A percentile compares a stretch with the other conserved stretches of the same genome.
phyloP scores from a whole-genome alignment of 2,888 invertebrate genomes.

The Dolichopus griseipennis region DNA sequence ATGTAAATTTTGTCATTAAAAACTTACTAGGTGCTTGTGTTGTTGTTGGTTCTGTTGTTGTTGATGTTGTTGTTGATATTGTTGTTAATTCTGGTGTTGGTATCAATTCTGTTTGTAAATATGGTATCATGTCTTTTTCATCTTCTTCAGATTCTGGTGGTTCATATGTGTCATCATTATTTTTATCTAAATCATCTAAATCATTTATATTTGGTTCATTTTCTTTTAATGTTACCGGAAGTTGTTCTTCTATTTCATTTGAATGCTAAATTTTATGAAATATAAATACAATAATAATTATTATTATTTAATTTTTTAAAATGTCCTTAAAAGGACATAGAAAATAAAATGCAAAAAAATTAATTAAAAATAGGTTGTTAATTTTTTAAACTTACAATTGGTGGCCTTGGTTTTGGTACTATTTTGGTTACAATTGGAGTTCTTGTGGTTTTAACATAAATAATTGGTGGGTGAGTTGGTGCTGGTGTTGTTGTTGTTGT shows the following conservation, averaged over 20 bases:
- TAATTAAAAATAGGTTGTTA: too few relatives aligned
- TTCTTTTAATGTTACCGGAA: conserved; percentile 3
- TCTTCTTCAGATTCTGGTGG: background rate
- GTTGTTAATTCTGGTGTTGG: conserved; percentile 21
- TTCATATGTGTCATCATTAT: conserved; percentile 8
- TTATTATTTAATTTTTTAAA: too few relatives aligned
- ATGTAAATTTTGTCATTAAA: too few relatives aligned
- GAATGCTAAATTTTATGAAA: background rate
- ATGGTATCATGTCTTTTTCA: background rate
- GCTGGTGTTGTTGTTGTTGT: conserved; percentile 32
- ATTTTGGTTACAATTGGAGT: conserved; percentile 30
- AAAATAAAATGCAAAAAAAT: too few relatives aligned
- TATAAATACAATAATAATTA: background rate
- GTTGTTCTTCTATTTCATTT: background rate
- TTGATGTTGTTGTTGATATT: conserved; percentile 46
- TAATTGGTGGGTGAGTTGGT: conserved; percentile 17
- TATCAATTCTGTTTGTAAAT: conserved; percentile 19
- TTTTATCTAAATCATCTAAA: background rate
- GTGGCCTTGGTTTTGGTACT: conserved; percentile 1
- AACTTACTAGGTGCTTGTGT: conserved; percentile 50
- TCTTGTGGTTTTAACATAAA: conserved; percentile 21
- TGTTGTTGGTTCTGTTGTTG: conserved; percentile 51
- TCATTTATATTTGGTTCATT: conserved; percentile 1
- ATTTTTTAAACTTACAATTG: background rate
- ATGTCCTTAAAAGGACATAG: too few relatives aligned